These are phyloP conservation scores for Cataglyphis rosenhaueri DNA, from an alignment of 2,888 invertebrate genomes.

Conservation along the genomic window DNA sequence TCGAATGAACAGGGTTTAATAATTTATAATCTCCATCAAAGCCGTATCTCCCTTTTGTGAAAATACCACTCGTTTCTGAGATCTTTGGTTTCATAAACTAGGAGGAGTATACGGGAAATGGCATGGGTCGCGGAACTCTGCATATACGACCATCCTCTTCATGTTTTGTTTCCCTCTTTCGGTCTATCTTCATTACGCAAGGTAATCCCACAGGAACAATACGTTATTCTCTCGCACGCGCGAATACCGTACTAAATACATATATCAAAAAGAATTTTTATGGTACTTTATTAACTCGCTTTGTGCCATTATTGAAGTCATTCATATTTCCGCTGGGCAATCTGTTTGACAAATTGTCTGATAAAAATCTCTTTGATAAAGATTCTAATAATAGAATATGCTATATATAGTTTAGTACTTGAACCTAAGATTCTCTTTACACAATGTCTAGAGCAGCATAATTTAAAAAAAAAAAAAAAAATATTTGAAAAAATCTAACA, in stretches of 20 bases:
- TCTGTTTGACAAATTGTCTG: conserved; percentile 20
- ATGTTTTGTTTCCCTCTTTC: background rate
- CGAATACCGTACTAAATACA: conserved; percentile 20
- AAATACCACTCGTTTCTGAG: conserved; percentile 24
- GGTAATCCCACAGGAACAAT: conserved; percentile 34
- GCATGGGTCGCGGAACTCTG: background rate
- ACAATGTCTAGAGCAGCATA: background rate
- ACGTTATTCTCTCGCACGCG: conserved; percentile 1
- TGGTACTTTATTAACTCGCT: conserved; percentile 8
- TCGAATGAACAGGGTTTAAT: conserved; percentile 38
- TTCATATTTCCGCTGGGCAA: conserved; percentile 2
- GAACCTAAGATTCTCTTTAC: background rate
- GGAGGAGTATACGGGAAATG: background rate
- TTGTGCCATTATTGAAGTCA: conserved; percentile 12
- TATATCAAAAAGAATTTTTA: conserved; percentile 19
- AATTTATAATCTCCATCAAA: conserved; percentile 50
- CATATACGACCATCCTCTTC: background rate
- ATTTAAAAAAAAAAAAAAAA: background rate
- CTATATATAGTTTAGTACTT: background rate
- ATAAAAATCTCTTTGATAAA: conserved; percentile 22
- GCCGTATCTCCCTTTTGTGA: conserved; percentile 26
- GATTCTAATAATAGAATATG: background rate
- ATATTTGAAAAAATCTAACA: background rate
- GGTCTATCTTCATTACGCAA: conserved; percentile 35
- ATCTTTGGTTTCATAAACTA: conserved; percentile 18